Percentiles rank a stretch among this genome's conserved stretches.
phyloP scores from a whole-genome alignment of 2,797 vertebrate species.

The Synaphobranchus kaupii region DNA sequence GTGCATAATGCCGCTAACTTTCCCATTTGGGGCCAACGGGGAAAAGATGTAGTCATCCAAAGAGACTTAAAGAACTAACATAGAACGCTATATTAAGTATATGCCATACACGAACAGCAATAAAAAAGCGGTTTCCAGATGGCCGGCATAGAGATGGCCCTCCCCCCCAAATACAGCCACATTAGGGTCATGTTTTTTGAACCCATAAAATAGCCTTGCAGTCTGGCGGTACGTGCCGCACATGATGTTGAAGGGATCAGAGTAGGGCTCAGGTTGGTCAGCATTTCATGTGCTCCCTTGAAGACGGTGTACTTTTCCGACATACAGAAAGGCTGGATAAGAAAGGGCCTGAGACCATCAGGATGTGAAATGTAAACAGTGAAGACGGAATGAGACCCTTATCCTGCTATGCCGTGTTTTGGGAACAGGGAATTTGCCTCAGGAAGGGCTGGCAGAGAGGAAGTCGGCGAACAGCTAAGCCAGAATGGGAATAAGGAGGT shows the following conservation, averaged over 20 bases:
- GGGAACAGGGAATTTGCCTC: background rate
- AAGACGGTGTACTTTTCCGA: background rate
- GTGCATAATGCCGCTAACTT: too few species aligned
- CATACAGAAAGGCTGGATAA: background rate
- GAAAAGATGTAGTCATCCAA: background rate
- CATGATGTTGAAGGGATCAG: background rate
- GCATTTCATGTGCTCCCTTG: background rate
- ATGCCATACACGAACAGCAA: background rate
- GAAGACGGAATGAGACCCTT: background rate
- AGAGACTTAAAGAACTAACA: background rate
- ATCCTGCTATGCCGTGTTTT: background rate
- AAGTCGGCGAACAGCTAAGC: slow-evolving; percentile 15
- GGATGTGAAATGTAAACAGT: slow-evolving; percentile 5
- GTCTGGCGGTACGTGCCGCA: background rate
- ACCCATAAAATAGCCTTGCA: background rate
- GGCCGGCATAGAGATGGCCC: background rate
- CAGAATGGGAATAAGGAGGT: background rate
- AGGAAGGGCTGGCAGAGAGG: background rate
- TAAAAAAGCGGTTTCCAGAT: background rate
- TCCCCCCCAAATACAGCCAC: background rate
- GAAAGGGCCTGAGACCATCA: background rate
- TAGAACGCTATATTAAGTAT: background rate
- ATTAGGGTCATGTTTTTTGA: background rate
- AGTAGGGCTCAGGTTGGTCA: background rate
- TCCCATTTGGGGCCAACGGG: background rate